These are phyloP conservation scores for Cnemophilus loriae DNA, from an alignment of 2,113 vertebrate genomes.

Conservation along the genomic window DNA sequence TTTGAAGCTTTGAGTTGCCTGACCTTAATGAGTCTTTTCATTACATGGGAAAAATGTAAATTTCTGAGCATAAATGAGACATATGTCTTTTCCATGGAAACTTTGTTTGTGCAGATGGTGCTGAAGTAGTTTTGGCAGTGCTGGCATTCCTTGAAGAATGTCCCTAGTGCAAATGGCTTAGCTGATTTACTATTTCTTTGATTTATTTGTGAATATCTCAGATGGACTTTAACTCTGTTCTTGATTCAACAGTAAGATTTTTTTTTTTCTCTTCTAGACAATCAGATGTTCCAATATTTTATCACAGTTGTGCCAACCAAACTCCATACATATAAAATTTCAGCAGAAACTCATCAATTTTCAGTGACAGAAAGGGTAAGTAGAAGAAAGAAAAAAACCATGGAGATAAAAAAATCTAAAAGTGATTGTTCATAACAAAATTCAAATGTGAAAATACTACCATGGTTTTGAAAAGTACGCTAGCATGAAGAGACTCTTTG, in stretches of 20 bases:
- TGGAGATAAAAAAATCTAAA: neutral
- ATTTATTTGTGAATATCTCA: neutral
- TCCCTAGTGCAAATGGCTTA: neutral
- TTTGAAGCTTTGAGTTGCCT: neutral
- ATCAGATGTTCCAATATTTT: slow-evolving; percentile 99
- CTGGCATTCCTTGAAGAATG: neutral
- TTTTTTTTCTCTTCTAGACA: slow-evolving; percentile 76
- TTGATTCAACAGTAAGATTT: neutral
- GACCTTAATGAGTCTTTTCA: neutral
- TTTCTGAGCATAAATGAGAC: neutral
- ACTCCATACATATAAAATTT: slow-evolving; percentile 88
- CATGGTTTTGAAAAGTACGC: neutral
- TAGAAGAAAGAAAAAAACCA: neutral
- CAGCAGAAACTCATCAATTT: slow-evolving; percentile 94
- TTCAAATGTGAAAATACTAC: neutral
- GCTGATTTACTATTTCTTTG: neutral
- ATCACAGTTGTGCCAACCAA: slow-evolving; percentile 98
- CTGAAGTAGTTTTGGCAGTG: neutral
- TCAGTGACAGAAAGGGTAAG: slow-evolving; percentile 95
- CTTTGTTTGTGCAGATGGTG: neutral
- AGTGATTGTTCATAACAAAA: neutral
- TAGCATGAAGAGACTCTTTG: neutral
- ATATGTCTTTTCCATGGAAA: neutral
- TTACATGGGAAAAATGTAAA: neutral
- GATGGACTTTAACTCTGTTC: neutral